Base-by-base conservation (phyloP, 2,888 invertebrate species). In the Agonopterix arenella region DNA sequence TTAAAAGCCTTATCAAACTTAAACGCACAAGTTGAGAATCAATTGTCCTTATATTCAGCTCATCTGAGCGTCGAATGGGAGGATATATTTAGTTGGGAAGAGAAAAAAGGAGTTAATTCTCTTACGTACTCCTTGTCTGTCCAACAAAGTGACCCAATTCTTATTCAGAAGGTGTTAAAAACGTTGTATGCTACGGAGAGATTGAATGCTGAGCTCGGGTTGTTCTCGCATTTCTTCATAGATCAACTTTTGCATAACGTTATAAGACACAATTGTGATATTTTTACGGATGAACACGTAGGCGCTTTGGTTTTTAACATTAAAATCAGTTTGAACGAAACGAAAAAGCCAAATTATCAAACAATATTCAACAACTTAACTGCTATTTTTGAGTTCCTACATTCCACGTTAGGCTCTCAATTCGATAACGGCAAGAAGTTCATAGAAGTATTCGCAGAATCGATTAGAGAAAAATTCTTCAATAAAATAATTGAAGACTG, bases 1-100 rank as follows among this genome's bases (percentile, higher is more conserved):
- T 62, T 56, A 1, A 74, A 74, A 55, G 85, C 83, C 1, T 52
- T 88, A 13, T 50, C 53, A 0, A 81, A 78, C 45, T 59, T 89
- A 0, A 70, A 66, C 48, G 70, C 73, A 8, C 81, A 84, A 52
- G 72, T 79, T 38, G 84, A 88, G 56, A 85, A 79, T 48, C 86
- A 86, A 59, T 54, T 84, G 2, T 76, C 85, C 0, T 58, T 88
- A 9, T 88, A 82, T 51, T 68, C 70, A 13, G 84, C 88, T 1
- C 79, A 85, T 44, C 56, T 88, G n/a, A 85, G 85, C 53, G 60
- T 75, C 18, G 86, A 89, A 64, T 88, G 86, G 88, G 84, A 88
- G 50, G 80, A 83, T 37, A 76, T 88, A 11, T 89, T 89, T 50
- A 70, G 71, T 37, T 89, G 88, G 88, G 72, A 76, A 0, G 81